Conservation (phyloP, 2,113 vertebrate species). For the Oxygymnocypris stewartii region DNA sequence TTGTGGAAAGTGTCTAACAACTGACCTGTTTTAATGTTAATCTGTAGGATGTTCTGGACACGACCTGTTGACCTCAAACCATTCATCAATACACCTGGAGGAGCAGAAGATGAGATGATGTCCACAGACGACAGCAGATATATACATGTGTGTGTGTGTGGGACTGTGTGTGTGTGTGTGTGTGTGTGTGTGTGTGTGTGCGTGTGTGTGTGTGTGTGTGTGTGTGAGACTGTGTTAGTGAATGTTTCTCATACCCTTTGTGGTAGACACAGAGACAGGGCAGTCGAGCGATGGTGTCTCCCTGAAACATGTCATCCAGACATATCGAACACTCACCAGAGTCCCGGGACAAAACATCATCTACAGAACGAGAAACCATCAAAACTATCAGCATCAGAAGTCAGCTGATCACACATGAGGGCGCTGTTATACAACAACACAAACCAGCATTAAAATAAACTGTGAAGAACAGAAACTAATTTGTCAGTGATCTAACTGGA, state of each 20-base stretch:
- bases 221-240: not conserved
- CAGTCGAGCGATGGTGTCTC: constrained; percentile 96
- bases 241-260: constrained; percentile 82
- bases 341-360: constrained; percentile 96
- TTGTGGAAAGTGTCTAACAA: not conserved
- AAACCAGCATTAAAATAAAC: not conserved
- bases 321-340: constrained; percentile 97
- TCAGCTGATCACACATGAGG: not conserved
- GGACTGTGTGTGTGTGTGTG: too few species aligned
- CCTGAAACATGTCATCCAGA: constrained; percentile 93
- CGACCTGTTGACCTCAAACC: constrained; percentile 97
- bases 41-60: constrained; percentile 96
- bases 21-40: constrained; percentile 67
- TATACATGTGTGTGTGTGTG: too few species aligned
- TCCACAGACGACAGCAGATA: not conserved
- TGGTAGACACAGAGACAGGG: constrained; percentile 99
- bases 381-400: not conserved
- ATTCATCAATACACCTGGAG: constrained; percentile 95
- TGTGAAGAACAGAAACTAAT: not conserved
- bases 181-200: too few species aligned
- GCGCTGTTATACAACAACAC: not conserved
- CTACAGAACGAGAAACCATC: constrained; percentile 73
- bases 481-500: not conserved
- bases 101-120: constrained; percentile 21
- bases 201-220: not conserved